phyloP scores from a whole-genome alignment of 2,888 invertebrate genomes.

The Spilarctia lutea region DNA sequence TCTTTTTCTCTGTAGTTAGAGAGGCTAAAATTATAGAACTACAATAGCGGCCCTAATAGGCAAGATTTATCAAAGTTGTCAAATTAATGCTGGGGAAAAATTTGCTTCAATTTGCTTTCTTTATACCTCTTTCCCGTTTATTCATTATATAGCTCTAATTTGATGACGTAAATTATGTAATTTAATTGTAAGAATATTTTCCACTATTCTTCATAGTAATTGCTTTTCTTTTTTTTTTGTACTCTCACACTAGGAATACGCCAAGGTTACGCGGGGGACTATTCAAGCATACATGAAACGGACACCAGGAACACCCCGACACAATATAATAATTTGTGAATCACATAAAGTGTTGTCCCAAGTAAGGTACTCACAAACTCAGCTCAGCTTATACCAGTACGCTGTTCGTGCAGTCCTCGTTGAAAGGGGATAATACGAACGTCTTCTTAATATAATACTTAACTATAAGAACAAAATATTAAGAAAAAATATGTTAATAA shows the following conservation, averaged over 20 bases:
- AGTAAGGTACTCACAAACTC: too few relatives aligned
- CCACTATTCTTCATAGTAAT: not conserved
- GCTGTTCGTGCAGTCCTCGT: too few relatives aligned
- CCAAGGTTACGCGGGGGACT: too few relatives aligned
- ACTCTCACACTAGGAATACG: too few relatives aligned
- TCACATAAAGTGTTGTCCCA: too few relatives aligned
- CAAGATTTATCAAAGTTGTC: not conserved
- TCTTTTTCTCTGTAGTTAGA: not conserved
- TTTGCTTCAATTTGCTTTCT: constrained; percentile 2
- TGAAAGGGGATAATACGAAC: not conserved
- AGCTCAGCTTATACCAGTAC: too few relatives aligned
- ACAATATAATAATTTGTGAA: too few relatives aligned
- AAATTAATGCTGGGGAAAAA: not conserved
- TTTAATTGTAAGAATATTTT: not conserved
- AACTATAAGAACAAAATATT: constrained; percentile 27
- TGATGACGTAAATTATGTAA: not conserved
- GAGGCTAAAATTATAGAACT: not conserved
- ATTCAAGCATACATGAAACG: too few relatives aligned
- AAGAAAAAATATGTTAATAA: constrained; percentile 37
- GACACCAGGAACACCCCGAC: too few relatives aligned
- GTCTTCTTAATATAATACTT: constrained; percentile 13
- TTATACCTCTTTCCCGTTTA: not conserved
- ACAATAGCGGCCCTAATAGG: not conserved
- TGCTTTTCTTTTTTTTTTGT: too few relatives aligned
- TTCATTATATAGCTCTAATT: not conserved